phyloP scores from a whole-genome alignment of 2,888 invertebrate species.

The Bibio marci region DNA sequence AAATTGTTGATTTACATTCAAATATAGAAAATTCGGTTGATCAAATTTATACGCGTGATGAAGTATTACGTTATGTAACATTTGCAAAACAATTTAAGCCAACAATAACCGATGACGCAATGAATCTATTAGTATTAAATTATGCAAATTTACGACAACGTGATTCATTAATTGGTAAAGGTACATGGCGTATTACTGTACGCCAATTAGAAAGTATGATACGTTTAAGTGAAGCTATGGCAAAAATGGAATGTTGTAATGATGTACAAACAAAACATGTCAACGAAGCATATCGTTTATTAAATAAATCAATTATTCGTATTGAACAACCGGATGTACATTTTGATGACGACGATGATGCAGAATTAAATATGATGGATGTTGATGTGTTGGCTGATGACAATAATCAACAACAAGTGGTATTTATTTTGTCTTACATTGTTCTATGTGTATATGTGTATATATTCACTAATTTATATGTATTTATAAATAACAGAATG shows the following conservation, averaged over 20 bases:
- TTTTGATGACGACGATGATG: constrained; percentile 60
- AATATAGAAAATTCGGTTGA: constrained; percentile 65
- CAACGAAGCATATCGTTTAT: constrained; percentile 71
- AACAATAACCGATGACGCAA: constrained; percentile 62
- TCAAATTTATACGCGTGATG: constrained; percentile 69
- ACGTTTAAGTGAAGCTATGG: constrained; percentile 90
- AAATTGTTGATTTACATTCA: constrained; percentile 88
- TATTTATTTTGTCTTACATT: too few species aligned
- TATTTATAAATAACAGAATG: too few species aligned
- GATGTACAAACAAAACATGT: constrained; percentile 79
- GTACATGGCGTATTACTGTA: constrained; percentile 92
- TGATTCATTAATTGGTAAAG: constrained; percentile 56
- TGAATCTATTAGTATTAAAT: constrained; percentile 67
- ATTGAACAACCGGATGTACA: constrained; percentile 97
- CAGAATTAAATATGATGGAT: constrained; percentile 16
- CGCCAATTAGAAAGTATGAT: constrained; percentile 91
- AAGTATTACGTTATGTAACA: constrained; percentile 86
- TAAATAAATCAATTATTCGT: constrained; percentile 92
- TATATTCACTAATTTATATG: too few species aligned
- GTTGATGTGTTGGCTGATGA: constrained; percentile 23
- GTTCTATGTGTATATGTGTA: too few species aligned
- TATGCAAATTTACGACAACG: constrained; percentile 75
- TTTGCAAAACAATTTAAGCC: constrained; percentile 95
- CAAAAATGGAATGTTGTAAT: constrained; percentile 87
- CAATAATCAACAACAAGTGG: too few species aligned